Evolutionary conservation across 92 coral and sea anemone genomes (phyloP).

Genomic region (Paragorgia papillata): DNA sequence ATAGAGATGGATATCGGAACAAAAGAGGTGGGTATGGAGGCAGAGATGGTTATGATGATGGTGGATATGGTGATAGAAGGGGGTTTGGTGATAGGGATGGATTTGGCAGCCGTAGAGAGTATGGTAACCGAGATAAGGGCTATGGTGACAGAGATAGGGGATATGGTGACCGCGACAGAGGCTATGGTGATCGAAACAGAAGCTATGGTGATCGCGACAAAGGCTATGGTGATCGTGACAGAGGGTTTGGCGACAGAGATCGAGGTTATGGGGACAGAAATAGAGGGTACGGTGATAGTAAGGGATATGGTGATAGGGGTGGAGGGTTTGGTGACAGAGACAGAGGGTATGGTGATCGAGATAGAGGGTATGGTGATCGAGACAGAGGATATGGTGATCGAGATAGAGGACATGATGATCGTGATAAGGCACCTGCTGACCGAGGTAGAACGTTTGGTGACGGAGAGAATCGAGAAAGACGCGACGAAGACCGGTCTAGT

Average conservation of each 20-base stretch:
- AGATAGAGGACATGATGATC: not conserved
- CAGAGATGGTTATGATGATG: constrained; percentile 32
- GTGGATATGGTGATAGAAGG: constrained; percentile 22
- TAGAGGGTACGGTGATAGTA: constrained; percentile 58
- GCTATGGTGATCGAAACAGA: constrained; percentile 21
- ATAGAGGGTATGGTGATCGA: constrained; percentile 63
- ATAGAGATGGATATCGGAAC: constrained; percentile 59
- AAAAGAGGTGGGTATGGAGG: constrained; percentile 37
- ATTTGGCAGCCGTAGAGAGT: constrained; percentile 42
- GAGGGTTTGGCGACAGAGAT: constrained; percentile 65
- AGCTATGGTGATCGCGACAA: constrained; percentile 50
- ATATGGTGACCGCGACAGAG: constrained; percentile 38
- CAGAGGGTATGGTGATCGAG: constrained; percentile 54
- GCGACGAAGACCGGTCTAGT: constrained; percentile 10
- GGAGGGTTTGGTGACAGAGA: constrained; percentile 66
- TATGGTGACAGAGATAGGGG: constrained; percentile 47
- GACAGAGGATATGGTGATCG: constrained; percentile 53
- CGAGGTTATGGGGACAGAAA: constrained; percentile 62
- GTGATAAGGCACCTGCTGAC: not conserved
- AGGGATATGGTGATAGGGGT: constrained; percentile 44
- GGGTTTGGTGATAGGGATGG: constrained; percentile 22
- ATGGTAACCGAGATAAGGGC: constrained; percentile 42
- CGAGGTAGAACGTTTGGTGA: constrained; percentile 6
- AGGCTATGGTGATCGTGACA: constrained; percentile 45
- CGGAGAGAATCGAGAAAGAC: not conserved